Evolutionary conservation across 1,140 invertebrate species (phyloP).

Genomic region (Megalonaias nervosa): DNA sequence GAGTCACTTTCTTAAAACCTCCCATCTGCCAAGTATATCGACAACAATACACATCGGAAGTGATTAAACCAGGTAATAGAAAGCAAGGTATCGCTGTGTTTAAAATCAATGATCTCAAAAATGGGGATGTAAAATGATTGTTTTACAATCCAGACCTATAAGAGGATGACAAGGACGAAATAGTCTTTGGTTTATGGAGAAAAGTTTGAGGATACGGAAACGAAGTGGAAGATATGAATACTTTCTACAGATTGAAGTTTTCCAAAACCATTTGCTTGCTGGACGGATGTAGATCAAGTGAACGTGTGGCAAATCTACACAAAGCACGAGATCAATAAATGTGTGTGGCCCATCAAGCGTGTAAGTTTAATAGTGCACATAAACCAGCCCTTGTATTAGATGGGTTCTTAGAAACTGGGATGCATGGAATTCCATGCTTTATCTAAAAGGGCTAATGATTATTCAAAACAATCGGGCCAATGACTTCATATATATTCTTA

Average conservation of each 20-base stretch:
- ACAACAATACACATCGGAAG: slow-evolving; percentile 23
- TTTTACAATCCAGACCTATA: too few relatives aligned
- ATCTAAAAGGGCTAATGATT: not conserved
- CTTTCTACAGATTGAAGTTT: not conserved
- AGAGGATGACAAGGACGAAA: not conserved
- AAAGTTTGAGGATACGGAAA: not conserved
- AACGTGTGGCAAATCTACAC: too few relatives aligned
- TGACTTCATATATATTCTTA: not conserved
- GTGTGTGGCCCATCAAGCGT: slow-evolving; percentile 8
- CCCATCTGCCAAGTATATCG: slow-evolving; percentile 30
- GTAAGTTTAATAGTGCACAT: slow-evolving; percentile 21
- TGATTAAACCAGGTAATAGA: slow-evolving; percentile 23
- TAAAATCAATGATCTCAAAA: not conserved
- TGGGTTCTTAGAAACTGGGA: too few relatives aligned
- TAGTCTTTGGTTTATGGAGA: too few relatives aligned
- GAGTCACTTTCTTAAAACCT: slow-evolving; percentile 24
- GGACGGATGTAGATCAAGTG: too few relatives aligned
- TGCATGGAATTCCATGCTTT: too few relatives aligned
- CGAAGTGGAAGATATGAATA: too few relatives aligned
- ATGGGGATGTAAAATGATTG: too few relatives aligned
- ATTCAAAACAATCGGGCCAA: slow-evolving; percentile 10
- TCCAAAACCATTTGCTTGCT: too few relatives aligned
- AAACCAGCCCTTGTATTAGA: not conserved
- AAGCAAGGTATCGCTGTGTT: slow-evolving; percentile 26
- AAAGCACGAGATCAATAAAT: slow-evolving; percentile 14